These are phyloP conservation scores for Spisula subtruncata DNA, from an alignment of 2,888 invertebrate species.

Conservation along the genomic window DNA sequence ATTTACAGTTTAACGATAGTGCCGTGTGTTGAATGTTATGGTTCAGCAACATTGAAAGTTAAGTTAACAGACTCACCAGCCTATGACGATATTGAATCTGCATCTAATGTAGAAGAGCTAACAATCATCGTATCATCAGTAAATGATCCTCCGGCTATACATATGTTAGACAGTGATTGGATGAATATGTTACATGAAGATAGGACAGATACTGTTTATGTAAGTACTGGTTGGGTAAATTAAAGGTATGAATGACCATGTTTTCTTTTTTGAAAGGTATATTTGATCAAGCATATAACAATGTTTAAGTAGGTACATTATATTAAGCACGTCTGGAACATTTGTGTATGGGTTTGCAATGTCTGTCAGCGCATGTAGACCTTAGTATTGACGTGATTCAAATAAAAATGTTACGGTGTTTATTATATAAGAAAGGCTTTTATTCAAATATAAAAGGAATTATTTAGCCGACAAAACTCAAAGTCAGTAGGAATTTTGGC, in stretches of 20 bases:
- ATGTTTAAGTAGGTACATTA: too few relatives aligned
- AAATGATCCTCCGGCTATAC: constrained; percentile 47
- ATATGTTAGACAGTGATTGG: neutral
- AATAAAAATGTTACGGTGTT: too few relatives aligned
- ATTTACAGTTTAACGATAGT: neutral
- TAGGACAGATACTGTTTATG: constrained; percentile 40
- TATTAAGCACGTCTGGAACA: too few relatives aligned
- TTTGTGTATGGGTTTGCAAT: too few relatives aligned
- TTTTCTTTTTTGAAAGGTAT: too few relatives aligned
- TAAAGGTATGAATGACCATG: too few relatives aligned
- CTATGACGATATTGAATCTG: constrained; percentile 22
- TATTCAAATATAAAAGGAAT: too few relatives aligned
- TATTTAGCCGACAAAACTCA: too few relatives aligned
- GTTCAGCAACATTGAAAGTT: constrained; percentile 9
- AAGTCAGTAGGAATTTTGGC: too few relatives aligned
- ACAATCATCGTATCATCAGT: constrained; percentile 24
- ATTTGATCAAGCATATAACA: too few relatives aligned
- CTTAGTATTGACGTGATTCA: neutral
- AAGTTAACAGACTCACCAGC: constrained; percentile 31
- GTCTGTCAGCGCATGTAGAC: too few relatives aligned
- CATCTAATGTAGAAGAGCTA: constrained; percentile 9
- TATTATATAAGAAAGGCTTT: too few relatives aligned
- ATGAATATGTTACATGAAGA: constrained; percentile 26
- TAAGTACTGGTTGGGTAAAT: neutral
- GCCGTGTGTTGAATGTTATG: constrained; percentile 46